Base-by-base conservation (phyloP, 2,888 invertebrate species). In the Sesamia inferens region DNA sequence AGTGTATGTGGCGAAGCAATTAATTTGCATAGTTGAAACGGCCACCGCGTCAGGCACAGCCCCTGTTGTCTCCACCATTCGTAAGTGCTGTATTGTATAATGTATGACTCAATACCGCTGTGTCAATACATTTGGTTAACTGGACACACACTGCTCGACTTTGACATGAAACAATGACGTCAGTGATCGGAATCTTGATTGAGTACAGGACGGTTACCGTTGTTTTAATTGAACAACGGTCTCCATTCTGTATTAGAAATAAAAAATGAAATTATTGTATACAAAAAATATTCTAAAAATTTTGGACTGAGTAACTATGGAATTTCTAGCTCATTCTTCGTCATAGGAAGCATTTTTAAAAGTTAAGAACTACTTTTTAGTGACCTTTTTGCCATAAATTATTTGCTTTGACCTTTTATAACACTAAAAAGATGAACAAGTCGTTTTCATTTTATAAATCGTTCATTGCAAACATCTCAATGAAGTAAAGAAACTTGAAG, bases 21-120 rank as follows among this genome's bases (percentile, higher is more conserved):
- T 92, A 93, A 93, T 93, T 94, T 93, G 90, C 92, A 93, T 92
- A 91, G 91, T 88, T 91, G 90, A 92, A 90, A 88, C 88, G 71
- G 86, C 82, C 78, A 75, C 85, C 80, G 77, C 83, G 89, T 89
- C 88, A 87, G 71, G 69, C 81, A 69, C 87, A 89, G 81, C 67
- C 67, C 67, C 68, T 77, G 76, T 82, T 84, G 82, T 84, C 81
- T 79, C 68, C 69, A 64, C 47, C 71, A 78, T 74, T 70, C 69
- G 72, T 74, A 78, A 85, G 82, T 78, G 76, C 73, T 67, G 68
- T 78, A 85, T 80, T 85, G 78, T 84, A 75, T 77, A 78, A 72
- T 65, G 71, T 71, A 72, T 81, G 61, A 74, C 77, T 79, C 76
- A 51, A 80, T 82, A 79, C 64, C 51, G 61, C 58, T 73, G 69